Percentiles rank a stretch among this genome's conserved stretches.
Evolutionary conservation across 2,888 invertebrate genomes (phyloP).

Genomic region (Cephus spinipes): DNA sequence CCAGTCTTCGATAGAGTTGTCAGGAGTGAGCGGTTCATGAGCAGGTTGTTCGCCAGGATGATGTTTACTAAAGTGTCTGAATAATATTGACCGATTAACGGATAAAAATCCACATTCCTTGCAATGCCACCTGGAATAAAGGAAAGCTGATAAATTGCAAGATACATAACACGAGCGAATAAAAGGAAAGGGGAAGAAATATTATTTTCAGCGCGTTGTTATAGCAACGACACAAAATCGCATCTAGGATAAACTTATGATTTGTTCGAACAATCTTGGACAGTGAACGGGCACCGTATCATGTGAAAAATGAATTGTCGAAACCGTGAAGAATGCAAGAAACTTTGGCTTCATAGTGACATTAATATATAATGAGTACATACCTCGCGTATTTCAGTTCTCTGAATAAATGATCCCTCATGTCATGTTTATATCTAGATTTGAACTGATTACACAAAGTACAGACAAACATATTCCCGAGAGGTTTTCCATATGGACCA

Average conservation of each 20-base stretch:
- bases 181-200: constrained; percentile 28
- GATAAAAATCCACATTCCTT: constrained; percentile 71
- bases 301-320: no score
- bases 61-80: constrained; percentile 69
- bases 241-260: not conserved
- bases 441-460: constrained; percentile 73
- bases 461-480: constrained; percentile 72
- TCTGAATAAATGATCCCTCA: constrained; percentile 76
- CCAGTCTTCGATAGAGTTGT: constrained; percentile 70
- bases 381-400: constrained; percentile 77
- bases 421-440: constrained; percentile 71
- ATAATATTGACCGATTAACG: constrained; percentile 70
- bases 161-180: no score
- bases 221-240: not conserved
- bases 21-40: constrained; percentile 61
- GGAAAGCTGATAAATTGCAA: no score
- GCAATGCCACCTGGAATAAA: constrained; percentile 71
- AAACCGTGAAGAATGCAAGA: no score
- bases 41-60: constrained; percentile 57
- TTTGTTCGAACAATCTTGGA: no score
- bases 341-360: no score
- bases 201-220: not conserved
- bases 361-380: constrained; percentile 42
- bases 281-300: no score
- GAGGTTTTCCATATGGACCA: constrained; percentile 68